Conservation (phyloP, 1,140 invertebrate species). For the Archivesica marissinica region DNA sequence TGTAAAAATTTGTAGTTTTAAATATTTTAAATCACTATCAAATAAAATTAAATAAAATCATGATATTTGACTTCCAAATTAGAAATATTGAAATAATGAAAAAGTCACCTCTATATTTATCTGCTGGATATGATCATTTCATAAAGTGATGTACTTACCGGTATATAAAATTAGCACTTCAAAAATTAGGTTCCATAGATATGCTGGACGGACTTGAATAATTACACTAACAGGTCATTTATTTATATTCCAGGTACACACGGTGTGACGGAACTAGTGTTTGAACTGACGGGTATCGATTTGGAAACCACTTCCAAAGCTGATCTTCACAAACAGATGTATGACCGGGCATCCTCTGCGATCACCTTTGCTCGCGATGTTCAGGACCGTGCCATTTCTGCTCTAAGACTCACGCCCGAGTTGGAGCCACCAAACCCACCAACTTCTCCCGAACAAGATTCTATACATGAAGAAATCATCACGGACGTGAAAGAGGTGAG, state of each 20-base stretch:
- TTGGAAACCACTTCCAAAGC: conserved; percentile 76
- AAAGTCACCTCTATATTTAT: too few species aligned
- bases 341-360: conserved; percentile 74
- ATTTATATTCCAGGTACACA: conserved; percentile 73
- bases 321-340: conserved; percentile 76
- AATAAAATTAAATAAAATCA: too few species aligned
- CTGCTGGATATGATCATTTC: too few species aligned
- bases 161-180: too few species aligned
- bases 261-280: conserved; percentile 77
- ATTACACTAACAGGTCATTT: too few species aligned
- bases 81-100: too few species aligned
- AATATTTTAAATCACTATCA: too few species aligned
- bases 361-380: conserved; percentile 73
- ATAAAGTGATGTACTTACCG: too few species aligned
- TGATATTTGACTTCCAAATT: too few species aligned
- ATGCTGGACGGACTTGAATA: too few species aligned
- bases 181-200: too few species aligned
- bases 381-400: conserved; percentile 55
- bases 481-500: conserved; percentile 41
- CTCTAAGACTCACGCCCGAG: conserved; percentile 42
- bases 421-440: conserved; percentile 50
- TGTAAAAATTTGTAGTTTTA: too few species aligned
- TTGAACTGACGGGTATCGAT: conserved; percentile 82
- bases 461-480: conserved; percentile 22
- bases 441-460: conserved; percentile 45